Evolutionary conservation across 2,888 invertebrate species (phyloP).

Genomic region (Macropis europaea): DNA sequence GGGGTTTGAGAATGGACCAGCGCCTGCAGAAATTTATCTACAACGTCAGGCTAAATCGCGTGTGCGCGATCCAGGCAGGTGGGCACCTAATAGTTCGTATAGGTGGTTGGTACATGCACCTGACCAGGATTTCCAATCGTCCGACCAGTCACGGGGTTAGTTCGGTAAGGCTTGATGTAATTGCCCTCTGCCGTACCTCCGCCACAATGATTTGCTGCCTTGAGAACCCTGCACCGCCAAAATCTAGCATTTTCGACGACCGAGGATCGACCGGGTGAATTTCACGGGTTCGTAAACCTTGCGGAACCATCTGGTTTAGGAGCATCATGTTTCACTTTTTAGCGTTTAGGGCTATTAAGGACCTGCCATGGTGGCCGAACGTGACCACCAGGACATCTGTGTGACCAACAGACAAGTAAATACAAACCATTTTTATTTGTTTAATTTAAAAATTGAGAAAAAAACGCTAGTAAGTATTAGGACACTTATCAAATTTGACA

Average conservation of each 20-base stretch:
- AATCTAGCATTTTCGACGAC: neutral
- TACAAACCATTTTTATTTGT: no score
- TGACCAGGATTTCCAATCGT: constrained; percentile 43
- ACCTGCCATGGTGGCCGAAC: no score
- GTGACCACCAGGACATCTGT: no score
- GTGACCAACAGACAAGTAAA: no score
- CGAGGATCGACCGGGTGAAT: neutral
- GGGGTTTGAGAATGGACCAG: constrained; percentile 1
- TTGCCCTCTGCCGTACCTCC: constrained; percentile 29
- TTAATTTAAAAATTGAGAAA: no score
- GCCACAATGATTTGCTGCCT: constrained; percentile 17
- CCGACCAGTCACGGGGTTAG: neutral
- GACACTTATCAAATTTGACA: no score
- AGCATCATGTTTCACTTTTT: neutral
- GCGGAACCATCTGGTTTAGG: no score
- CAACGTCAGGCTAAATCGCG: constrained; percentile 41
- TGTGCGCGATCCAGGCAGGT: constrained; percentile 51
- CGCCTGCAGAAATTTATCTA: constrained; percentile 44
- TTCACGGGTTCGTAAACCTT: neutral
- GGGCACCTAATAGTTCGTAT: constrained; percentile 57
- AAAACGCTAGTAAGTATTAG: no score
- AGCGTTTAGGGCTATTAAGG: no score
- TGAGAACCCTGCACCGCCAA: neutral
- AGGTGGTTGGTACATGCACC: constrained; percentile 32
- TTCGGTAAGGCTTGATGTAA: constrained; percentile 35